Evolutionary conservation across 2,113 vertebrate species (phyloP).

Genomic region (Erythrocercus mccallii): DNA sequence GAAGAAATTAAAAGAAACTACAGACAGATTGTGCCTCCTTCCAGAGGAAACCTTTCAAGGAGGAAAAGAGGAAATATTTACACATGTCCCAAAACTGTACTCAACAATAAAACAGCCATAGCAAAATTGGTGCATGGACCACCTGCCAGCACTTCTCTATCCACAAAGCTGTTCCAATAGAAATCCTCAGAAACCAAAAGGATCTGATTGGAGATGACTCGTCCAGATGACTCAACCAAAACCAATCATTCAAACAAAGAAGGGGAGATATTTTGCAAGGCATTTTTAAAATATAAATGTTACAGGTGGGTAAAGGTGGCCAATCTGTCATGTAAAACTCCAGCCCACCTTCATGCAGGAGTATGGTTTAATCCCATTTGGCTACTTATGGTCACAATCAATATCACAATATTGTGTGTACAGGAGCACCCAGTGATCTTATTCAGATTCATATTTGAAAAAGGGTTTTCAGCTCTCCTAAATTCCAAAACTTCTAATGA

Average conservation of each 20-base stretch:
- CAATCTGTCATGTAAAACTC: not conserved
- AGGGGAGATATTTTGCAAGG: not conserved
- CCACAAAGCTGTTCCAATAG: not conserved
- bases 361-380: not conserved
- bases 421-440: not conserved
- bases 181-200: not conserved
- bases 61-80: conserved; percentile 35
- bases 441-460: not conserved
- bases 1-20: conserved; percentile 27
- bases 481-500: not conserved
- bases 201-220: not conserved
- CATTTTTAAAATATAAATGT: not conserved
- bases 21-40: not conserved
- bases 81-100: not conserved
- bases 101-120: not conserved
- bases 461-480: not conserved
- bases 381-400: not conserved
- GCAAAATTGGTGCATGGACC: not conserved
- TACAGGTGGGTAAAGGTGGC: not conserved
- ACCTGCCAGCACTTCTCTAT: not conserved
- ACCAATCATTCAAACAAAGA: not conserved
- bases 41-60: not conserved
- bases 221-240: not conserved
- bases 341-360: not conserved
- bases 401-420: not conserved